These are phyloP conservation scores for Drosophila mercatorum DNA, from an alignment of 2,888 invertebrate genomes.

Conservation along the genomic window DNA sequence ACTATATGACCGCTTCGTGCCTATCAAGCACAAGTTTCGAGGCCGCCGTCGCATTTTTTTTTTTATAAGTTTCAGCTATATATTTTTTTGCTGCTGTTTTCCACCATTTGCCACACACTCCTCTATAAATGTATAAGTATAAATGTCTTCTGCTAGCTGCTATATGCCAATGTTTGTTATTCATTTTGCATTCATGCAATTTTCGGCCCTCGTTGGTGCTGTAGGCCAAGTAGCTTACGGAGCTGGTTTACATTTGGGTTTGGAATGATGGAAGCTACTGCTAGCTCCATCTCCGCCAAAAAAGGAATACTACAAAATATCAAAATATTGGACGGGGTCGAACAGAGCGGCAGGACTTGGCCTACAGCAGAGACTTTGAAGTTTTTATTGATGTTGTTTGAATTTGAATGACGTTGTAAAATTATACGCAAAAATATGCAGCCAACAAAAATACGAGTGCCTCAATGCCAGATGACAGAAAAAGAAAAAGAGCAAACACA, in stretches of 20 bases:
- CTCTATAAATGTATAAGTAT: slow-evolving; percentile 17
- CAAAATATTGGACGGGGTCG: slow-evolving; percentile 23
- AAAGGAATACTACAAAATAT: slow-evolving; percentile 27
- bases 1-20: slow-evolving; percentile 61
- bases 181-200: slow-evolving; percentile 73
- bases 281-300: background rate
- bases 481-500: background rate
- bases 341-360: slow-evolving; percentile 25
- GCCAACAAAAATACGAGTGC: slow-evolving; percentile 27
- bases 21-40: slow-evolving; percentile 64
- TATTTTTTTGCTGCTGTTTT: slow-evolving; percentile 22
- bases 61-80: slow-evolving; percentile 56
- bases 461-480: slow-evolving; percentile 10
- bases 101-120: slow-evolving; percentile 17
- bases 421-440: slow-evolving; percentile 73
- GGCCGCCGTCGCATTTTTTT: slow-evolving; percentile 17
- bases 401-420: slow-evolving; percentile 78
- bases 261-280: slow-evolving; percentile 22
- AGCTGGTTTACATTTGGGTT: slow-evolving; percentile 26
- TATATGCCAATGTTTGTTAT: slow-evolving; percentile 50
- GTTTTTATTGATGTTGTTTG: slow-evolving; percentile 76
- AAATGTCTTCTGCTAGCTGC: slow-evolving; percentile 28
- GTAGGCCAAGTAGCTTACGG: slow-evolving; percentile 26
- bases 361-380: slow-evolving; percentile 60
- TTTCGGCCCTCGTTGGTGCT: slow-evolving; percentile 26